Conservation (phyloP, 2,797 vertebrate species). For the Saxicola maurus region DNA sequence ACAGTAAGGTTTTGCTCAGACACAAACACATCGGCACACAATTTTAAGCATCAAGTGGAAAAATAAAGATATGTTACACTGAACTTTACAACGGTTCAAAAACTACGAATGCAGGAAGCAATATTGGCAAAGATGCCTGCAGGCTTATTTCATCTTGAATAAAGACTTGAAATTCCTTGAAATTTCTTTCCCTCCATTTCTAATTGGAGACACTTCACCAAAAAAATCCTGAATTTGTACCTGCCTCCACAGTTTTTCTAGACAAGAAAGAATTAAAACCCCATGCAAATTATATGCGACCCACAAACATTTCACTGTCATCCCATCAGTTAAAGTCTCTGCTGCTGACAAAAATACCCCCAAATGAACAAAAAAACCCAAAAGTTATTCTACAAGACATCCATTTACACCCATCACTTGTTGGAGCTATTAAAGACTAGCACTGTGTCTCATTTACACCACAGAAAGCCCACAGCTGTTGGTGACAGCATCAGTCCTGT, state of each 20-base stretch:
- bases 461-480: background rate
- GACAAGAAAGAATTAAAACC: background rate
- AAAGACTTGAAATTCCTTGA: background rate
- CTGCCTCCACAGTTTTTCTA: background rate
- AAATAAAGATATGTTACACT: background rate
- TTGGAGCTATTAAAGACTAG: background rate
- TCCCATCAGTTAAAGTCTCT: background rate
- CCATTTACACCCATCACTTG: background rate
- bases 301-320: background rate
- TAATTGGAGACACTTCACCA: background rate
- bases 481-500: background rate
- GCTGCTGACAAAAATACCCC: accelerated
- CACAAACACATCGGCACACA: accelerated
- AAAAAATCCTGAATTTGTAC: background rate
- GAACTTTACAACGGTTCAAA: background rate
- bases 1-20: background rate
- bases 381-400: background rate
- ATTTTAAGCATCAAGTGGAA: background rate
- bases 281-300: background rate
- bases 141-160: background rate
- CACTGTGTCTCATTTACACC: background rate
- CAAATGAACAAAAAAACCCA: background rate
- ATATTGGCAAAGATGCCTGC: background rate
- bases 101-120: background rate
- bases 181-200: background rate